Evolutionary conservation across 2,113 vertebrate genomes (phyloP).

Genomic region (Microcebus lehilahytsara): DNA sequence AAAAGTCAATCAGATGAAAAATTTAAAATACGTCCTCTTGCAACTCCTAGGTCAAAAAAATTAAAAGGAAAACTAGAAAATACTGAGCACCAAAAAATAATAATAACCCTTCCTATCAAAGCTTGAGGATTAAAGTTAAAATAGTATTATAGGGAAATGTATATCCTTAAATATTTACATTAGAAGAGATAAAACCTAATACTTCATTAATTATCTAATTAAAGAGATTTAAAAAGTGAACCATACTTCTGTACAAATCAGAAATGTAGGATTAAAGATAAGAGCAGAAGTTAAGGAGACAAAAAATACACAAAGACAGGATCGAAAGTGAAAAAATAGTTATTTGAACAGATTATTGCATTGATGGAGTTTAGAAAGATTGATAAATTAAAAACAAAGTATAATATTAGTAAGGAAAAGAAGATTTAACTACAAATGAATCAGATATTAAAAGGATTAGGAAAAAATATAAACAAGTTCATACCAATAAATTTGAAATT

Average conservation of each 20-base stretch:
- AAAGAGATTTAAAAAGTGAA: background rate
- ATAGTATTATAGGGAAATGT: background rate
- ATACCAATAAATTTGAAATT: background rate
- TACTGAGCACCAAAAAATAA: background rate
- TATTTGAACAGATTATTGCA: background rate
- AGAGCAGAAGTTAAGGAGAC: background rate
- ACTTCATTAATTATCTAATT: background rate
- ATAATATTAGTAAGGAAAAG: background rate
- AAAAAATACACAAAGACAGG: background rate
- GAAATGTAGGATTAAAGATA: background rate
- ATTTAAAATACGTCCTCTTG: background rate
- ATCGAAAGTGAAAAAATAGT: background rate
- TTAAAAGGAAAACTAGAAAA: background rate
- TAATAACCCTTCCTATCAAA: background rate
- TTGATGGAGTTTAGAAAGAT: background rate
- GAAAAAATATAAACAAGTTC: background rate
- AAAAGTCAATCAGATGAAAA: background rate
- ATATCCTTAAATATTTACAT: background rate
- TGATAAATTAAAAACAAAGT: background rate
- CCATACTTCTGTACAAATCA: background rate
- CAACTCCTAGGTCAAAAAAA: background rate
- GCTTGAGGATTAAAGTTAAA: background rate
- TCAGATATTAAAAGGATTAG: background rate
- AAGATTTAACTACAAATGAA: background rate
- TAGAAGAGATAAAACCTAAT: background rate